phyloP scores from a whole-genome alignment of 2,797 vertebrate species.

The Poeciliopsis turneri region DNA sequence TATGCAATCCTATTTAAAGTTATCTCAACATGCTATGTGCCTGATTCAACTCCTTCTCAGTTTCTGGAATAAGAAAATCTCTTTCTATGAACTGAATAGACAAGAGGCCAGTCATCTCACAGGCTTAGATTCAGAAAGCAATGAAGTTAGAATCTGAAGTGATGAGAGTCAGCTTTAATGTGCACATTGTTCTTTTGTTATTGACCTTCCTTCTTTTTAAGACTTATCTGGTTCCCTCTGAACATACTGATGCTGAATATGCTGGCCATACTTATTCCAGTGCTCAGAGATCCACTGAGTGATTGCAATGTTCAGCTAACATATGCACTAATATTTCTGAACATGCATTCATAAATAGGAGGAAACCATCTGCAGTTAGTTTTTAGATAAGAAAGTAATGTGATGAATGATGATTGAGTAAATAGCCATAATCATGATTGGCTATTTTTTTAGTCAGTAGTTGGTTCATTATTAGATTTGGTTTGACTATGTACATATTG shows the following conservation, averaged over 20 bases:
- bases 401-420: conserved; percentile 36
- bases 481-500: not conserved
- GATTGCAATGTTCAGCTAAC: not conserved
- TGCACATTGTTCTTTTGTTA: conserved; percentile 38
- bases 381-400: conserved; percentile 47
- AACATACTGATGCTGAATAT: conserved; percentile 10
- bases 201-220: conserved; percentile 35
- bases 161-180: conserved; percentile 38
- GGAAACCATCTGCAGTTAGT: conserved; percentile 38
- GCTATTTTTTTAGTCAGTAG: not conserved
- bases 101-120: conserved; percentile 23
- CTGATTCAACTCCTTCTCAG: conserved; percentile 46
- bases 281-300: not conserved
- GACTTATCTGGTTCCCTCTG: conserved; percentile 25
- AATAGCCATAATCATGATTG: conserved; percentile 37
- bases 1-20: no score
- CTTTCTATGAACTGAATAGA: conserved; percentile 51
- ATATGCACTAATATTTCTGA: conserved; percentile 22
- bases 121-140: conserved; percentile 30
- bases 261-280: conserved; percentile 31
- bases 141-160: conserved; percentile 47
- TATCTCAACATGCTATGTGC: not conserved
- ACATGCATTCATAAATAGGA: conserved; percentile 39
- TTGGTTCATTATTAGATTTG: not conserved
- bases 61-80: conserved; percentile 39